Base-by-base conservation (phyloP, 2,113 vertebrate species). In the Rhadina sibilatrix region DNA sequence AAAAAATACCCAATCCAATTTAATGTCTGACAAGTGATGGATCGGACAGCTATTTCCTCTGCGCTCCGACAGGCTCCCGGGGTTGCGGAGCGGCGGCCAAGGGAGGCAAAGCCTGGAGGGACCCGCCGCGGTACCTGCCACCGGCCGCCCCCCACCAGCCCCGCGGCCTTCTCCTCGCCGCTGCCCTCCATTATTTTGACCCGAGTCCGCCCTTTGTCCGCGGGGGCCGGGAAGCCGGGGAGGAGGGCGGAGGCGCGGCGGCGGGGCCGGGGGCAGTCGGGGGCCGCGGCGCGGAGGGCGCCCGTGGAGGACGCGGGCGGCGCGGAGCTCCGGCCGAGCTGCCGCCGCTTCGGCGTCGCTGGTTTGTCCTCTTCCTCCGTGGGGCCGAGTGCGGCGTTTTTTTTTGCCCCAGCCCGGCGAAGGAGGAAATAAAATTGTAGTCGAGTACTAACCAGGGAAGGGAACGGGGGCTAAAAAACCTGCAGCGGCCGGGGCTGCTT, bases 21-120 rank as follows among this genome's bases (percentile, higher is more conserved):
- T 94, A 88, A 94, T 83, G 85, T 93, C 69, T 94, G 94, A 97
- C 96, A 95, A 93, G 95, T 96, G 94, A 95, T 70, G 93, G 93
- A 60, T 71, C 35, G 91, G 95, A 89, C 90, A 82, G 85, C 75
- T 94, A 81, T 78, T 93, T 93, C 93, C 96, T 80, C 76, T 21
- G 78, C 40, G 8, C 70, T 57, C 59, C 37, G 50, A 47, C 54
- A 50, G 53, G 83, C 93, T 91, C 83, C 90, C 15, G 68, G 60
- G 24, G 30, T 12, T 61, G 68, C 22, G 5, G 70, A 68, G 94
- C 7, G 57, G 85, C 17, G 83, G 82, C 66, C 53, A 65, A 52
- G 56, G 74, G 66, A 70, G 70, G 70, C 33, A 52, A 78, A 59
- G 66, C 30, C n/a, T 44, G 77, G 38, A 63, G 65, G 54, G 69